A percentile compares a stretch with the other conserved stretches of the same genome.
phyloP scores from a whole-genome alignment of 1,140 invertebrate genomes.

The Aphidius ervi region DNA sequence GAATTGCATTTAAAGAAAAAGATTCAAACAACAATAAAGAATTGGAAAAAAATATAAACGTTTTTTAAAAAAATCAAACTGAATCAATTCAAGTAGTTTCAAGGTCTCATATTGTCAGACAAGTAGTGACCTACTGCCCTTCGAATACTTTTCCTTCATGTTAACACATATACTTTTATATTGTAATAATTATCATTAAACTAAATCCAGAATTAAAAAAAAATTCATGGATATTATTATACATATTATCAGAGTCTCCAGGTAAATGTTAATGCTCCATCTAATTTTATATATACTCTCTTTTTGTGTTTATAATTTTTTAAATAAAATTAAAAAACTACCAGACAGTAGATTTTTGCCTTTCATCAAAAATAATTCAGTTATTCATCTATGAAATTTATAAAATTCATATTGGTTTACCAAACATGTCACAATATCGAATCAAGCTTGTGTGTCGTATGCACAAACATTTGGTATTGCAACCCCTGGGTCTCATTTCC shows the following conservation, averaged over 20 bases:
- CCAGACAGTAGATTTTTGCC: no score
- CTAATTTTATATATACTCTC: not conserved
- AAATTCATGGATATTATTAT: not conserved
- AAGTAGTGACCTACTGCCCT: constrained; percentile 26
- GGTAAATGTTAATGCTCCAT: not conserved
- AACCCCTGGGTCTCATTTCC: no score
- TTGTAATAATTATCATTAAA: no score
- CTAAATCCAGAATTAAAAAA: not conserved
- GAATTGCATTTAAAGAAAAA: no score
- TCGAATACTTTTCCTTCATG: not conserved
- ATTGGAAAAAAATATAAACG: constrained; percentile 39
- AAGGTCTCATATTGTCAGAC: constrained; percentile 10
- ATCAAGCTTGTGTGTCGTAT: no score
- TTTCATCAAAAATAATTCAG: no score
- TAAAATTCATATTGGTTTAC: no score
- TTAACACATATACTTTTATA: no score
- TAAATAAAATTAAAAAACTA: no score
- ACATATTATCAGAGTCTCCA: not conserved
- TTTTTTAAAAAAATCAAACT: no score
- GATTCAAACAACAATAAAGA: constrained; percentile 35
- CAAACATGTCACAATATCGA: no score
- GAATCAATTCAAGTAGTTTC: constrained; percentile 6
- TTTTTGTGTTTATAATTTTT: not conserved
- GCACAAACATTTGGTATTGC: no score
- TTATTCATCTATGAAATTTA: not conserved